Base-by-base conservation (phyloP, 2,797 vertebrate genomes). In the Acipenser oxyrinchus region DNA sequence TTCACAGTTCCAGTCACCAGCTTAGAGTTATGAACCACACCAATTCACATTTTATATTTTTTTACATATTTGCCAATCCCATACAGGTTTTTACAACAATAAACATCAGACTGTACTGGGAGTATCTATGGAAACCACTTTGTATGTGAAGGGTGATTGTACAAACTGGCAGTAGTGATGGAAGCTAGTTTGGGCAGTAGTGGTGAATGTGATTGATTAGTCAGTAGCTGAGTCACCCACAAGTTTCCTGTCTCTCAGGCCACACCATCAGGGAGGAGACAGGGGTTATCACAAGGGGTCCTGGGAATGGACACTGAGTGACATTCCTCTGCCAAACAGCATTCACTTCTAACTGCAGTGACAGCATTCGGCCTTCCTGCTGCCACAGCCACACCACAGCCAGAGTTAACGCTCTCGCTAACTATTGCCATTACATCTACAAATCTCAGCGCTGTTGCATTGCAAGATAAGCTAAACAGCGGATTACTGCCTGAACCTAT, bases 211-310 rank as follows among this genome's bases (percentile, higher is more conserved):
- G 23, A 37, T 9, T 55, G 52, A 55, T 55, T 55, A 62, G 10
- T 58, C 60, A 62, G 15, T 7, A 6, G 13, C 60, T 23, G 60
- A 62, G 18, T 48, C 48, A 10, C 9, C 18, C 60, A 18, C 48
- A 10, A 8, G 60, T 48, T 62, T 62, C 60, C 60, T 23, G 18
- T 62, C 60, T 62, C 18, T 8, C 13, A 62, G 8, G 48, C 13
- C 18, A 18, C 13, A 8, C 12, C 8, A n/a, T 7, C 15, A 48
- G 60, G 60, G 60, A 62, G 18, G 18, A n/a, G 60, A 37, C 60
- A 8, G 18, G 48, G 60, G 60, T 62, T 62, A 62, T 62, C 18
- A 18, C 11, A 62, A 58, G 18, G 60, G 60, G 60, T 62, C 60
- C 60, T 62, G 60, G 60, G 60, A 62, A 48, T 10, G 60, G 18